Conservation (phyloP, 2,113 vertebrate genomes). For the Dolichotis patagonum region DNA sequence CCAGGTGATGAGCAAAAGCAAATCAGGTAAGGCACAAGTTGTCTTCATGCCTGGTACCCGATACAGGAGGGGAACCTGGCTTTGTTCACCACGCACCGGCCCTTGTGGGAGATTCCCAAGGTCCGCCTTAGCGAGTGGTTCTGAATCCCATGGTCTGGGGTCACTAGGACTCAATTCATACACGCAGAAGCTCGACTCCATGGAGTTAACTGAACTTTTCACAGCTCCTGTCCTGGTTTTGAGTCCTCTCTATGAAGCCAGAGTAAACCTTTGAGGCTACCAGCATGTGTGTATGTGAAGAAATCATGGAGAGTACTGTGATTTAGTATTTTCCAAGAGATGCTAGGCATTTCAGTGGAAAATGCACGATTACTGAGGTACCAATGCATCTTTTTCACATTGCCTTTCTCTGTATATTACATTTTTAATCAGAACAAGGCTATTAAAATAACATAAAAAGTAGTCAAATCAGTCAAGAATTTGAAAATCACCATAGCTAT, state of each 20-base stretch:
- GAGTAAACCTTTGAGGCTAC: neutral
- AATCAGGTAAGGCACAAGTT: neutral
- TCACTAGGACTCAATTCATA: neutral
- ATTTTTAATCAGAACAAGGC: neutral
- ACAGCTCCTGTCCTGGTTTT: neutral
- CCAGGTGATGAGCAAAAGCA: neutral
- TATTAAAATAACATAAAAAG: neutral
- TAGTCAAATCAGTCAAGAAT: neutral
- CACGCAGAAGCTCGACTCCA: neutral
- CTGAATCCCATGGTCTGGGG: neutral
- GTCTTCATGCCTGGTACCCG: neutral
- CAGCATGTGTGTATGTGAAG: fast-evolving
- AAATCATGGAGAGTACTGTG: neutral
- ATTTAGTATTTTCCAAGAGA: neutral
- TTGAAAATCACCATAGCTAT: neutral
- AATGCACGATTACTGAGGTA: neutral
- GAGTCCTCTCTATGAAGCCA: neutral
- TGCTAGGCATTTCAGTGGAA: neutral
- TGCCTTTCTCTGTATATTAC: neutral
- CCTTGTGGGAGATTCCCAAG: neutral
- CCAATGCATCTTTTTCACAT: neutral
- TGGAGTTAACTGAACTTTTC: neutral
- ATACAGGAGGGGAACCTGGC: neutral
- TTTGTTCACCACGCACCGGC: neutral
- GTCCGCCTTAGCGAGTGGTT: neutral